Conservation (phyloP, 2,797 vertebrate species). For the Syngnathus acus region DNA sequence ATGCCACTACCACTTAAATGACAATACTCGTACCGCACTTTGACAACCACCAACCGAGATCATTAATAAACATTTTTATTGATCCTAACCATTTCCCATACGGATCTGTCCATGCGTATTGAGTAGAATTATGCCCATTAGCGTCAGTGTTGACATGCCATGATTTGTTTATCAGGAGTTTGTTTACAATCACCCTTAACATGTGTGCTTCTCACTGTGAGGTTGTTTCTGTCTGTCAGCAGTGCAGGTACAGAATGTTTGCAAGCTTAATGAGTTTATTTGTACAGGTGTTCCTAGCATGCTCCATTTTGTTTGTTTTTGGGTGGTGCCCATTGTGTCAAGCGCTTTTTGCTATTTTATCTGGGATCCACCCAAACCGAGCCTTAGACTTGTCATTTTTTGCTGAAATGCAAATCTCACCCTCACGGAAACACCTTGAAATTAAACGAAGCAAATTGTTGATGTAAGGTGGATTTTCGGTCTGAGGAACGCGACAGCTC, state of each 20-base stretch:
- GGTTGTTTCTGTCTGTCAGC: slow-evolving; percentile 33
- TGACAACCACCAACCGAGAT: no score
- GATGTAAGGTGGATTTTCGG: slow-evolving; percentile 54
- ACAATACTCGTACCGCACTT: no score
- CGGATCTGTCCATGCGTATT: neutral
- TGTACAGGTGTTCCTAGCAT: slow-evolving; percentile 50
- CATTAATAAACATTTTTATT: neutral
- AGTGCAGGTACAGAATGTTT: slow-evolving; percentile 38
- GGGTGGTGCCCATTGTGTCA: neutral
- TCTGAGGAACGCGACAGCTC: slow-evolving; percentile 46
- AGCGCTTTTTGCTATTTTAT: slow-evolving; percentile 31
- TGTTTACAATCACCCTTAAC: slow-evolving; percentile 37
- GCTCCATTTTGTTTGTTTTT: slow-evolving; percentile 45
- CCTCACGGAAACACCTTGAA: slow-evolving; percentile 12
- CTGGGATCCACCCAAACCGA: slow-evolving; percentile 16
- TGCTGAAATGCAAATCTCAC: slow-evolving; percentile 16
- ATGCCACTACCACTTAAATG: no score
- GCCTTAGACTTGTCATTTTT: neutral
- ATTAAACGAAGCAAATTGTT: slow-evolving; percentile 57
- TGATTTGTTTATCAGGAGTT: slow-evolving; percentile 41
- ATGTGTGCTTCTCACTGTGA: slow-evolving; percentile 44
- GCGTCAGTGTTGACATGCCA: slow-evolving; percentile 37
- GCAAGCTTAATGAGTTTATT: slow-evolving; percentile 41
- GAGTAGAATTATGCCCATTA: slow-evolving; percentile 41
- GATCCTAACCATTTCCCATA: neutral